Evolutionary conservation across 2,797 vertebrate species (phyloP), one percentile per base, ranked within the genome.

Genomic region (Intellagama lesueurii): DNA sequence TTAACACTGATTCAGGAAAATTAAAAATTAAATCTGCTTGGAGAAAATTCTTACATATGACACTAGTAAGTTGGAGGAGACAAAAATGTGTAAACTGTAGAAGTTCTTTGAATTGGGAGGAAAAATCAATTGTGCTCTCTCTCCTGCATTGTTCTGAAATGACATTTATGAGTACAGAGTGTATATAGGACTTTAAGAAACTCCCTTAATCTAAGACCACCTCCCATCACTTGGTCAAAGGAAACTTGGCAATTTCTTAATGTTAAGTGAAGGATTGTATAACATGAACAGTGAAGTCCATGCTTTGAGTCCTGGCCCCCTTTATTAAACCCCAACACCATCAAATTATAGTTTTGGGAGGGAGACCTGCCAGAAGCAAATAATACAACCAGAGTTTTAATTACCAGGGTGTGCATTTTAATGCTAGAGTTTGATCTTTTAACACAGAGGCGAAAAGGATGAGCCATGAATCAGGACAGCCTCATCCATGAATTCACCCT

Each of bases 1-100:
- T 97, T 97, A 97, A 97, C 95, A 97, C 94, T 96, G 96, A 97
- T 97, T 97, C 96, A 95, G 96, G 93, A 96, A 97, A 97, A 97
- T 96, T 97, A 96, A 97, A 97, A 97, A 97, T 96, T 97, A 96
- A 97, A 96, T 97, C 93, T 92, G 93, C 96, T 97, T 95, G 92
- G 96, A 95, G 95, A 96, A 47, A 96, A 96, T 94, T 96, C 93
- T 96, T 96, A 94, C 94, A 89, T 93, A 96, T 97, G 96, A 96
- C 96, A 96, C 94, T 92, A 93, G 94, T 93, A 96, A 97, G 96
- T 94, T 91, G 93, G 90, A 83, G 96, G 94, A 95, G 94, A 95
- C 92, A 95, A 96, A 96, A 95, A 96, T 94, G 93, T 96, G 95
- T 94, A 97, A 97, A 96, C 96, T 96, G 76, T 86, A 93, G 93